Base-by-base conservation (phyloP, 2,888 invertebrate genomes). In the Lasioglossum lativentre region DNA sequence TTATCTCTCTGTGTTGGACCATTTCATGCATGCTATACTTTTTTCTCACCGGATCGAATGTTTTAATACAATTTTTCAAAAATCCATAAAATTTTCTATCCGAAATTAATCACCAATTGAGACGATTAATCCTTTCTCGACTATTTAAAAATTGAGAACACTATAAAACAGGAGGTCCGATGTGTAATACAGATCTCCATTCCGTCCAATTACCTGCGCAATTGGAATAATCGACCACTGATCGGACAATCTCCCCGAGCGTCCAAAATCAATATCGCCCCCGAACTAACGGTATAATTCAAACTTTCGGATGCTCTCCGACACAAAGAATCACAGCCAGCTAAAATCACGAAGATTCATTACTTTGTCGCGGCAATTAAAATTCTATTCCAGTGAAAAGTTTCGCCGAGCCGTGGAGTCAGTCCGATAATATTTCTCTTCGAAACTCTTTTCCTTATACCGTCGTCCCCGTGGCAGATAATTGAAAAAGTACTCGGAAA, bases 401-500 rank as follows among this genome's bases (percentile, higher is more conserved):
- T 52, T 68, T 63, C 63, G 68, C 38, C 10, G 68, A 23, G 38
- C 16, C 45, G 19, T 16, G 1, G 30, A 76, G 42, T 45, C 45
- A 6, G 4, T 16, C 1, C 30, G 47, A 27, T 72, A 30, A 47
- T 72, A 72, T 30, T 45, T 45, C 47, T 47, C 68, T 34, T 47
- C 12, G 38, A n/a, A n/a, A 71, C 66, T 66, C 38, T 66, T 38
- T 47, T 52, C 45, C 23, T 82, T 72, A 27, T 8, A 8, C 8
- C n/a, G 38, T 34, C 68, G 34, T 63, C 5, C 14, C 19, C 42
- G 1, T 12, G 40, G 16, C 14, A 40, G 75, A 76, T 76, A 63
- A 66, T 75, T n/a, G 47, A 71, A 82, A 72, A 16, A 66, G 40
- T 47, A 73, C 45, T n/a, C 6, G 38, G 42, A 30, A 68, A 34